Evolutionary conservation across 2,797 vertebrate genomes (phyloP).

Genomic region (Propithecus perrieri): DNA sequence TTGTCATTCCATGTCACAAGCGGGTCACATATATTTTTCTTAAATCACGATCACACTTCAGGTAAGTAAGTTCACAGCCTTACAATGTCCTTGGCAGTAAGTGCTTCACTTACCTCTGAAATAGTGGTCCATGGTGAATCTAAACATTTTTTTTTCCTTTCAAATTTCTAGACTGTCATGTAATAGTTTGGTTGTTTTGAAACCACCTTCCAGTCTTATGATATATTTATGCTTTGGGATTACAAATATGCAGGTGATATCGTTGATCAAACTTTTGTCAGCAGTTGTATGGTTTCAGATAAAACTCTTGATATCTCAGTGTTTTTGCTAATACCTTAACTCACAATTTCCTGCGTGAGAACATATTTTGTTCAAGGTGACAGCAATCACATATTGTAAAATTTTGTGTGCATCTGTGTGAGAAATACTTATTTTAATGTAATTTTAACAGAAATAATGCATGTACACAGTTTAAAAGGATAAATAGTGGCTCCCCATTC

Average conservation of each 20-base stretch:
- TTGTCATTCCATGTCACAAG: constrained; percentile 21
- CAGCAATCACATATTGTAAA: constrained; percentile 40
- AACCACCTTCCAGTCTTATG: constrained; percentile 10
- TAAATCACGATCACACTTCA: constrained; percentile 7
- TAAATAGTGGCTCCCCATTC: background rate
- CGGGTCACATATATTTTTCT: background rate
- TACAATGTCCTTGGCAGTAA: background rate
- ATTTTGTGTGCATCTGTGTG: background rate
- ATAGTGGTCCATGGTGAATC: background rate
- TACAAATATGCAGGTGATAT: background rate
- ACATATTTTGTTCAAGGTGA: background rate
- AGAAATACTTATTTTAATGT: constrained; percentile 23
- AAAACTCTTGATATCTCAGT: background rate
- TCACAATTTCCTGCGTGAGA: constrained; percentile 1
- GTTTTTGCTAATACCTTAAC: constrained; percentile 39
- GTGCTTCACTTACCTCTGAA: constrained; percentile 45
- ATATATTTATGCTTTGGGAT: constrained; percentile 30
- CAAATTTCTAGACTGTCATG: background rate
- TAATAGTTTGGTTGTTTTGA: constrained; percentile 4
- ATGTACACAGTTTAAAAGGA: background rate
- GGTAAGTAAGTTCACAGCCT: background rate
- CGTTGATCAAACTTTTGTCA: constrained; percentile 38
- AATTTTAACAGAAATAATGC: constrained; percentile 40
- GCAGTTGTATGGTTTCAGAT: background rate
- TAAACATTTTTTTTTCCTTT: constrained; percentile 23